Evolutionary conservation across 2,888 invertebrate genomes (phyloP).

Genomic region (Apoderus coryli): DNA sequence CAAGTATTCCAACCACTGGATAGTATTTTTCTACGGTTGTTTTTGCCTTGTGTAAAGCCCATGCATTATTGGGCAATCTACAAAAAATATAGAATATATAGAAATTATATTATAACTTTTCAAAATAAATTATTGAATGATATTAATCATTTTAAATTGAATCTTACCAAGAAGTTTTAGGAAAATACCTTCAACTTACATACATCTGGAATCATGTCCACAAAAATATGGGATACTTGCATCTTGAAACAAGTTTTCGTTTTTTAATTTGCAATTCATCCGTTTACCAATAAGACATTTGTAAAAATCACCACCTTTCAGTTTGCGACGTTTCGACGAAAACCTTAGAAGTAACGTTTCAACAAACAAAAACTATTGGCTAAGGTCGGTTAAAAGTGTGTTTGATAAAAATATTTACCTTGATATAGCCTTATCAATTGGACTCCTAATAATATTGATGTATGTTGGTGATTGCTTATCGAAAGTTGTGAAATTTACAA

Average conservation of each 20-base stretch:
- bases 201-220: conserved; percentile 43
- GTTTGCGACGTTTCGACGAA: no score
- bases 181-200: conserved; percentile 36
- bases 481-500: conserved; percentile 43
- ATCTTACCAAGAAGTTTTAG: neutral
- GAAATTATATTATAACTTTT: conserved; percentile 2
- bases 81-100: conserved; percentile 23
- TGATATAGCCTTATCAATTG: conserved; percentile 38
- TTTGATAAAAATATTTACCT: conserved; percentile 32
- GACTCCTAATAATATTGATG: conserved; percentile 45
- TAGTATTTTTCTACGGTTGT: conserved; percentile 41
- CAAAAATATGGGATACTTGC: conserved; percentile 47
- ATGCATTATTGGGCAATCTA: conserved; percentile 36
- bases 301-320: no score
- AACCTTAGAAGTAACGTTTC: no score
- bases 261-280: conserved; percentile 18
- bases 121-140: no score
- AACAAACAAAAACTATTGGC: no score
- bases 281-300: no score
- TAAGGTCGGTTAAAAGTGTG: no score
- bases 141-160: neutral
- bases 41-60: conserved; percentile 41
- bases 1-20: conserved; percentile 43
- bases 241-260: conserved; percentile 26
- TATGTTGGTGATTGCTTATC: conserved; percentile 43